Conservation (phyloP, 2,888 invertebrate species). For the Brenthis ino region DNA sequence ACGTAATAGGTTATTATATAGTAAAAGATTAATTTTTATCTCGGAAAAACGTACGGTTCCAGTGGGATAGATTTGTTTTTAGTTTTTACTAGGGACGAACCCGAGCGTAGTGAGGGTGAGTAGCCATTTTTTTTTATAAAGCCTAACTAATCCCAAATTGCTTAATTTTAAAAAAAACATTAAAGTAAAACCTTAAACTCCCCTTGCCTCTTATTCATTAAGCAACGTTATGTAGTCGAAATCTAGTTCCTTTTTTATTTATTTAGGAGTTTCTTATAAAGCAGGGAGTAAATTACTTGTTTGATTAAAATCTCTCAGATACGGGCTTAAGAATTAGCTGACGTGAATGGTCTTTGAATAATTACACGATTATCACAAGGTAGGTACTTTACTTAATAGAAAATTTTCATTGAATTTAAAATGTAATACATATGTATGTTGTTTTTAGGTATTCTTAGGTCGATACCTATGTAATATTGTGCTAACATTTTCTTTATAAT, state of each 20-base stretch:
- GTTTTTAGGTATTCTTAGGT: not conserved
- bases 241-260: not conserved
- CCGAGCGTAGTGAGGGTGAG: no score
- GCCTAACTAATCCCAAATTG: no score
- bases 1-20: no score
- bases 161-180: no score
- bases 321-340: constrained; percentile 1
- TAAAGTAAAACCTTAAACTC: no score
- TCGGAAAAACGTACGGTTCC: no score
- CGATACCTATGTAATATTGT: not conserved
- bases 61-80: no score
- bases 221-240: no score
- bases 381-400: not conserved
- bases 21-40: no score
- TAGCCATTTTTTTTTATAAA: no score
- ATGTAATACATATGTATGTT: not conserved
- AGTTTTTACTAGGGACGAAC: no score
- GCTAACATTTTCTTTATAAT: constrained; percentile 10
- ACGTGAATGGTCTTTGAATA: not conserved
- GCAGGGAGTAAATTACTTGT: not conserved
- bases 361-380: not conserved
- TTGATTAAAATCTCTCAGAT: constrained; percentile 6
- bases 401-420: not conserved
- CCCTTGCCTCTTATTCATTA: no score
- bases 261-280: not conserved